phyloP scores from a whole-genome alignment of 2,888 invertebrate species.

The Platerodrilus igneus region DNA sequence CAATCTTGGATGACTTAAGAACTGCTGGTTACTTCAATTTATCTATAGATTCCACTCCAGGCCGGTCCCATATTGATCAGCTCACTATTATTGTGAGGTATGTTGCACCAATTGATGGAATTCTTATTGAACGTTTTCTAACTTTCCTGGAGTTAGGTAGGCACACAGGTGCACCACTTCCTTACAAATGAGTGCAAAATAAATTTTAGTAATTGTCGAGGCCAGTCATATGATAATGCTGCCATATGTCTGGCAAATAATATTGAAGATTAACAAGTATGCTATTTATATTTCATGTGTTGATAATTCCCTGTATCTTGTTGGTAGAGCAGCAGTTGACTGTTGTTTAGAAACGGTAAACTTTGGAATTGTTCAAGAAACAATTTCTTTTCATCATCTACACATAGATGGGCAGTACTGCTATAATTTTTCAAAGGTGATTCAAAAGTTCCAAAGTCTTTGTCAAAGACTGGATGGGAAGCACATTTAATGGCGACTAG shows the following conservation, averaged over 20 bases:
- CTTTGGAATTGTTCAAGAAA: constrained; percentile 17
- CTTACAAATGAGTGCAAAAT: no score
- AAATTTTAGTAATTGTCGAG: constrained; percentile 22
- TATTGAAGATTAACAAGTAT: constrained; percentile 27
- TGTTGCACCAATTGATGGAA: no score
- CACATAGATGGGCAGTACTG: constrained; percentile 14
- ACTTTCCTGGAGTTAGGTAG: constrained; percentile 13
- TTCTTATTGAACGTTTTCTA: no score
- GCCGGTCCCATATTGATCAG: background rate
- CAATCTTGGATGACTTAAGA: no score
- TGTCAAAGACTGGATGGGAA: constrained; percentile 32
- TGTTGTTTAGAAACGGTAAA: constrained; percentile 26
- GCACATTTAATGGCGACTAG: constrained; percentile 31
- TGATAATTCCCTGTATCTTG: no score
- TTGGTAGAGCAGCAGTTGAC: constrained; percentile 24
- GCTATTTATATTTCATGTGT: constrained; percentile 29
- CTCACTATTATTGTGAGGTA: background rate
- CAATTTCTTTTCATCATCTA: constrained; percentile 18
- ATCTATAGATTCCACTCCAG: constrained; percentile 1
- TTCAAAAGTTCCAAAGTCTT: constrained; percentile 29
- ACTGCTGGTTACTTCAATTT: background rate
- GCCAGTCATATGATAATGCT: constrained; percentile 36
- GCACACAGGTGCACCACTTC: constrained; percentile 15
- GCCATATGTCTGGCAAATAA: constrained; percentile 31
- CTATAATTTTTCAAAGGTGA: constrained; percentile 22